Conservation (phyloP, 2,797 vertebrate genomes). For the Xerus rutilus region DNA sequence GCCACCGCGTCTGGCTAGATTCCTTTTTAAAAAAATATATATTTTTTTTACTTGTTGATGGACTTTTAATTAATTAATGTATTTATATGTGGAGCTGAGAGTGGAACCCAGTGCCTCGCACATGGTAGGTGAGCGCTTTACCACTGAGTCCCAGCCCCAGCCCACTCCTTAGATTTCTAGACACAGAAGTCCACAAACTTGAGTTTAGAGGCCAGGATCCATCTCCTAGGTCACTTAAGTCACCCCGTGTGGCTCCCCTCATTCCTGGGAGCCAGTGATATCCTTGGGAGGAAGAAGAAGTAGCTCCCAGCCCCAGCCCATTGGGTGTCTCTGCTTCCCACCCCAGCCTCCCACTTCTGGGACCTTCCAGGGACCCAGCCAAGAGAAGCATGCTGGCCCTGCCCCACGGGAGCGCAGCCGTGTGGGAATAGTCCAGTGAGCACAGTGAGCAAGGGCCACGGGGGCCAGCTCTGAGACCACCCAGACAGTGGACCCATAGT, state of each 20-base stretch:
- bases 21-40: too few species aligned
- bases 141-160: too few species aligned
- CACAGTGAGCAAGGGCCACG: too few species aligned
- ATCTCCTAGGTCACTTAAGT: too few species aligned
- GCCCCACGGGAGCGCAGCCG: background rate
- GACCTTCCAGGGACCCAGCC: background rate
- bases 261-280: background rate
- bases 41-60: too few species aligned
- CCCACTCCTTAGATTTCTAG: background rate
- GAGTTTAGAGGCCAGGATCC: rapidly evolving
- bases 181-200: too few species aligned
- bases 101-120: too few species aligned
- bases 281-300: background rate
- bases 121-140: too few species aligned
- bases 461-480: background rate
- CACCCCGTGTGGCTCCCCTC: background rate
- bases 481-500: rapidly evolving
- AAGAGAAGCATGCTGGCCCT: background rate
- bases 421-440: background rate
- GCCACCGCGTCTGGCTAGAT: too few species aligned
- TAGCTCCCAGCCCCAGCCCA: background rate
- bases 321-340: background rate
- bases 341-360: background rate
- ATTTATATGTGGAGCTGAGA: too few species aligned
- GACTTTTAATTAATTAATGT: too few species aligned